These are phyloP conservation scores for Eledona agricola DNA, from an alignment of 2,888 invertebrate species.

Conservation along the genomic window DNA sequence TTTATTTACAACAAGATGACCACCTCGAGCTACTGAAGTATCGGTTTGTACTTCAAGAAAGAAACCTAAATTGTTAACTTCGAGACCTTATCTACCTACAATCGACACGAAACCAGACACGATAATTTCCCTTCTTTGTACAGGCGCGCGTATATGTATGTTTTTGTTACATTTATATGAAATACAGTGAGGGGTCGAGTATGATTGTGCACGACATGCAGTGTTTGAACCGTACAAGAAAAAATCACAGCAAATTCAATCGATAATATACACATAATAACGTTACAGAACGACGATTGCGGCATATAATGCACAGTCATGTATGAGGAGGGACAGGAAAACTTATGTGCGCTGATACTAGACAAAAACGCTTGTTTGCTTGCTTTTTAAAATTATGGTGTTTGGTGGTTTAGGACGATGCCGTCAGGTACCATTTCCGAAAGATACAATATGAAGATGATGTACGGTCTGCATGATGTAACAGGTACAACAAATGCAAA, in stretches of 20 bases:
- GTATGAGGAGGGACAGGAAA: constrained; percentile 22
- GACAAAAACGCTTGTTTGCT: constrained; percentile 18
- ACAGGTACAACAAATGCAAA: constrained; percentile 62
- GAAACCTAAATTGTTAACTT: no score
- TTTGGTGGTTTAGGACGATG: constrained; percentile 44
- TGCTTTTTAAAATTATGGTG: constrained; percentile 37
- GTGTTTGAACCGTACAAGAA: constrained; percentile 16
- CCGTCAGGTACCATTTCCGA: constrained; percentile 46
- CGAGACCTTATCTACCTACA: no score
- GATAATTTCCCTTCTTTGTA: constrained; percentile 24
- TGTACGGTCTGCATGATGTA: constrained; percentile 50
- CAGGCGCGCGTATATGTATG: no score
- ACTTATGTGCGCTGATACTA: constrained; percentile 35
- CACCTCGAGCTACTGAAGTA: no score
- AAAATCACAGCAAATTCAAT: constrained; percentile 50
- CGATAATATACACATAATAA: constrained; percentile 34
- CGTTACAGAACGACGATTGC: constrained; percentile 27
- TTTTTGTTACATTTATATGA: no score
- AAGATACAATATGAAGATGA: constrained; percentile 48
- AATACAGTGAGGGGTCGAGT: constrained; percentile 19
- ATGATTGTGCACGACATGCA: constrained; percentile 34
- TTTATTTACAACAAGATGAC: no score
- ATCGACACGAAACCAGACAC: constrained; percentile 6
- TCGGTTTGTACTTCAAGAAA: no score
- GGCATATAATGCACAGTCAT: constrained; percentile 34